Evolutionary conservation across 2,113 vertebrate species (phyloP).

Genomic region (Neogale vison): DNA sequence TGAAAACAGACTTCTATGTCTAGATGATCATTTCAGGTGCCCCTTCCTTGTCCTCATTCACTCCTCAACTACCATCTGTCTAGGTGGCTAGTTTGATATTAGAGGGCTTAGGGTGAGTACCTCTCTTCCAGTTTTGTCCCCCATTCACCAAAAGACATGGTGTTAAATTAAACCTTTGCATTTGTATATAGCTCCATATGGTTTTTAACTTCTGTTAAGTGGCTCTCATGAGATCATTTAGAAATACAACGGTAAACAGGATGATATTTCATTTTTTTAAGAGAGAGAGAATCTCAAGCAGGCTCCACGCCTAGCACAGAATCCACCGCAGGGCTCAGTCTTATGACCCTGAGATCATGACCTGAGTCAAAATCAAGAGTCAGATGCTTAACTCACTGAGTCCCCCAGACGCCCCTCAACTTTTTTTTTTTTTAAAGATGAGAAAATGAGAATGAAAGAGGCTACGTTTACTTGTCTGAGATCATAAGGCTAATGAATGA

Average conservation of each 20-base stretch:
- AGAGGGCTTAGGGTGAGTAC: background rate
- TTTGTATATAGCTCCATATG: background rate
- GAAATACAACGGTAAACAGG: background rate
- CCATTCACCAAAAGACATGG: background rate
- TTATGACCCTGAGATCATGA: too few species aligned
- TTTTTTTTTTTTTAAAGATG: background rate
- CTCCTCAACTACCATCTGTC: background rate
- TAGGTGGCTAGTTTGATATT: background rate
- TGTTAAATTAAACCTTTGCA: background rate
- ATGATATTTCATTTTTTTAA: background rate
- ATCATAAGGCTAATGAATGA: background rate
- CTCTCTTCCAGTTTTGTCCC: background rate
- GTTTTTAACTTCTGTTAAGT: background rate
- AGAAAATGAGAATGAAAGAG: background rate
- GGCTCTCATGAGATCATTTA: background rate
- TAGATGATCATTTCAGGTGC: background rate
- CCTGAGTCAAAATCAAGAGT: too few species aligned
- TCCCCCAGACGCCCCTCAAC: too few species aligned
- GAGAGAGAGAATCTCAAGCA: too few species aligned
- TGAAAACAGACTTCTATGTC: background rate
- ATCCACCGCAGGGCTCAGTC: too few species aligned
- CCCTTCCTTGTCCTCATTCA: background rate
- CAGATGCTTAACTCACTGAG: too few species aligned
- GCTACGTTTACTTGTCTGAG: background rate
- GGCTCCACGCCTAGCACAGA: too few species aligned